Percentiles rank a stretch among this genome's conserved stretches.
These are phyloP conservation scores for Manduca sexta DNA, from an alignment of 1,140 invertebrate species.

Conservation along the genomic window DNA sequence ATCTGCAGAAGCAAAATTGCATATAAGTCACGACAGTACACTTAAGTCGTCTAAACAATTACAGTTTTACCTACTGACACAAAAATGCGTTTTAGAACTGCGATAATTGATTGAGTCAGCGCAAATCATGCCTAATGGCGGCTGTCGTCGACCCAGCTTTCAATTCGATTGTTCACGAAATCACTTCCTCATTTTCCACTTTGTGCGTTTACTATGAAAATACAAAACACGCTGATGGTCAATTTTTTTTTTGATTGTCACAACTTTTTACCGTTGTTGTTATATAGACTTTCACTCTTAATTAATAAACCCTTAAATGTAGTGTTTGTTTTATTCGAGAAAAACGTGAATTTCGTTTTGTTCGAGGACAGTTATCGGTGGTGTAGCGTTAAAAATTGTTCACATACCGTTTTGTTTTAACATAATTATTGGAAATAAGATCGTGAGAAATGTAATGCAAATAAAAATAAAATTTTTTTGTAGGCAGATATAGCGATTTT, in stretches of 20 bases:
- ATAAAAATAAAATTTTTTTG: no score
- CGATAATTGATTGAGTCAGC: conserved; percentile 31
- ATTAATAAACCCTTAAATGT: background rate
- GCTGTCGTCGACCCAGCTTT: conserved; percentile 29
- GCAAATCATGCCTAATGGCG: conserved; percentile 31
- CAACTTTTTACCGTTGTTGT: background rate
- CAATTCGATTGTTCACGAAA: conserved; percentile 34
- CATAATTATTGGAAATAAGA: no score
- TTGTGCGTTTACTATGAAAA: conserved; percentile 16
- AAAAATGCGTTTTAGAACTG: conserved; percentile 26
- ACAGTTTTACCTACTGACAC: conserved; percentile 29
- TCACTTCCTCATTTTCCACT: conserved; percentile 26
- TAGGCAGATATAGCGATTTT: no score
- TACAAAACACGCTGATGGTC: background rate
- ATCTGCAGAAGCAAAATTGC: background rate
- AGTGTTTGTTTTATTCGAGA: no score
- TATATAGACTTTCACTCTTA: background rate
- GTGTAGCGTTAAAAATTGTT: no score
- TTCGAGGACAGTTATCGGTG: no score
- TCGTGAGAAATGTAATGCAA: no score
- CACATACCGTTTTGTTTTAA: no score
- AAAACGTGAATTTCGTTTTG: no score
- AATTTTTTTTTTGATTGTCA: background rate
- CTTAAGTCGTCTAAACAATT: conserved; percentile 12
- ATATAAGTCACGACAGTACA: conserved; percentile 5